These are phyloP conservation scores for Phortica magna DNA, from an alignment of 2,888 invertebrate species.

Conservation along the genomic window DNA sequence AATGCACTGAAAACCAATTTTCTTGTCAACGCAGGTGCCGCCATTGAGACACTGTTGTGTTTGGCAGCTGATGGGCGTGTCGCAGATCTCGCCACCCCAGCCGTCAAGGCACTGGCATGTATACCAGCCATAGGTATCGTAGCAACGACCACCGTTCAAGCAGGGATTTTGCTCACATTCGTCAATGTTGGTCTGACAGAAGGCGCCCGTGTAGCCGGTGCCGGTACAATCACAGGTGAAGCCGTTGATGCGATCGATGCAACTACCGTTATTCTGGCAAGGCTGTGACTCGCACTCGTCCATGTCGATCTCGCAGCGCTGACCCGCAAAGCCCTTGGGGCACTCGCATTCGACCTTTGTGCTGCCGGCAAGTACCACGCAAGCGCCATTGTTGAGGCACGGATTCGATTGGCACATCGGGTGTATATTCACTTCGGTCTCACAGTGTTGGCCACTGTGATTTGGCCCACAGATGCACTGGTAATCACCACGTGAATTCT, in stretches of 20 bases:
- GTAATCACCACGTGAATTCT: slow-evolving; percentile 84
- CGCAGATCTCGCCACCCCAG: slow-evolving; percentile 89
- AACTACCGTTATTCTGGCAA: slow-evolving; percentile 86
- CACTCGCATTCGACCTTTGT: slow-evolving; percentile 82
- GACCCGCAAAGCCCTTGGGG: slow-evolving; percentile 79
- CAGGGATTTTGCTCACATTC: slow-evolving; percentile 88
- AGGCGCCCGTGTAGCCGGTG: slow-evolving; percentile 86
- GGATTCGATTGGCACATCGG: slow-evolving; percentile 86
- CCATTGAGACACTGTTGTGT: slow-evolving; percentile 87
- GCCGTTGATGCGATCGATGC: slow-evolving; percentile 85
- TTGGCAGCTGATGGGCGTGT: slow-evolving; percentile 82
- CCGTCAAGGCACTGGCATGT: slow-evolving; percentile 87
- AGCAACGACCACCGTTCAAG: slow-evolving; percentile 86
- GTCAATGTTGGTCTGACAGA: slow-evolving; percentile 88
- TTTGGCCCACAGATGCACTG: slow-evolving; percentile 85
- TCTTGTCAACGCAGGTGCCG: slow-evolving; percentile 83
- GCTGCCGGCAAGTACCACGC: slow-evolving; percentile 82
- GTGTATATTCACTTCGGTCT: slow-evolving; percentile 84
- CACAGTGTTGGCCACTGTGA: slow-evolving; percentile 85
- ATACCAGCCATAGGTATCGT: slow-evolving; percentile 89
- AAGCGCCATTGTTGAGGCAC: slow-evolving; percentile 89
- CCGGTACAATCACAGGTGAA: slow-evolving; percentile 88
- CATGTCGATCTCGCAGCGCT: slow-evolving; percentile 82
- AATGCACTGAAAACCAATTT: slow-evolving; percentile 83
- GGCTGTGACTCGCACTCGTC: slow-evolving; percentile 86